Percentiles rank a stretch among this genome's conserved stretches.
Evolutionary conservation across 2,888 invertebrate species (phyloP).

Genomic region (Pteria penguin): DNA sequence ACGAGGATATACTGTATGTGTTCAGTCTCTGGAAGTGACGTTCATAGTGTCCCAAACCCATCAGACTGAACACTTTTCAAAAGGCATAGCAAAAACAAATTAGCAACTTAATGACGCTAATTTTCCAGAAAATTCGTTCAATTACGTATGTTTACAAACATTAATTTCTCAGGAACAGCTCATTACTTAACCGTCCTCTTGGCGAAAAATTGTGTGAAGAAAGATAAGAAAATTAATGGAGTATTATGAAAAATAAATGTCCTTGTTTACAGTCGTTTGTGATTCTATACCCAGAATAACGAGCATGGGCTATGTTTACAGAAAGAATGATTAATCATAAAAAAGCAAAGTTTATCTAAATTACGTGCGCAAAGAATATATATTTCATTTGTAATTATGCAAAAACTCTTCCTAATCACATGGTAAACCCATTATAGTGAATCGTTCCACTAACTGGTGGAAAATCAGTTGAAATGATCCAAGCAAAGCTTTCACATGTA

Average conservation of each 20-base stretch:
- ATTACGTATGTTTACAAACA: conserved; percentile 16
- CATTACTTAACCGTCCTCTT: background rate
- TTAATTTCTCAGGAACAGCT: background rate
- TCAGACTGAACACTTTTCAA: background rate
- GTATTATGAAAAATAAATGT: background rate
- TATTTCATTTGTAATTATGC: conserved; percentile 27
- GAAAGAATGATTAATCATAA: conserved; percentile 19
- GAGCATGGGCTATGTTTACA: background rate
- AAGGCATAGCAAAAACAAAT: background rate
- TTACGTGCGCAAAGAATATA: conserved; percentile 4
- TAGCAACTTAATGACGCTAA: background rate
- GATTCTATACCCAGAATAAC: background rate
- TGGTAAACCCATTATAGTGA: conserved; percentile 16
- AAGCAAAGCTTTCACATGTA: conserved; percentile 21
- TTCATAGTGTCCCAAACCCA: too few species aligned
- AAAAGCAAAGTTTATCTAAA: conserved; percentile 25
- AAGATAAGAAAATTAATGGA: background rate
- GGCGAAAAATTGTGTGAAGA: background rate
- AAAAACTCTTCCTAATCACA: conserved; percentile 17
- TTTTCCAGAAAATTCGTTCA: background rate
- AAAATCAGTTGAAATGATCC: conserved; percentile 29
- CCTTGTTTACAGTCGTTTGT: background rate
- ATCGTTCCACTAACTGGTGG: conserved; percentile 16
- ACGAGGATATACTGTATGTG: too few species aligned
- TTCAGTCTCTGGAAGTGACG: too few species aligned